Base-by-base conservation (phyloP, 2,888 invertebrate genomes). In the Acronicta aceris region DNA sequence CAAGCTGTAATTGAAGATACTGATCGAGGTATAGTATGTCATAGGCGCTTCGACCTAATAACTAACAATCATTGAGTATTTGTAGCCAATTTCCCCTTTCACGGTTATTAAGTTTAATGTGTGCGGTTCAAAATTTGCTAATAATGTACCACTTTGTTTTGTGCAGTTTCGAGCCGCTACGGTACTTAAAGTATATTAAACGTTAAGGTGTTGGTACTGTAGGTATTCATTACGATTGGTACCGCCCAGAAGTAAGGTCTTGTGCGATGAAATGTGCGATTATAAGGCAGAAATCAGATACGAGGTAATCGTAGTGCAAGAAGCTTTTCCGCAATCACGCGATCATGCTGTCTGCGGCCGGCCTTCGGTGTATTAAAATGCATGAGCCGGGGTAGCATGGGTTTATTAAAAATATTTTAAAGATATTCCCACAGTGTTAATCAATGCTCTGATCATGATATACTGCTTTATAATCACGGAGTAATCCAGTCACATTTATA, bases 381-480 rank as follows among this genome's bases (percentile, higher is more conserved):
- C 54, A 51, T 47, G 27, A 60, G 43, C 47, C 40, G 51, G 43
- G 41, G 55, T 60, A 59, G 60, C 17, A 9, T 25, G 12, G 46
- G 59, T 65, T 60, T 63, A 71, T 61, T 74, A 73, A 79, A 76
- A 80, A 76, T 77, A 68, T 56, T 75, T 71, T 72, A 71, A 73
- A 78, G 80, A 85, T 83, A 82, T 85, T 88, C 86, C 83, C 87
- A 88, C 84, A 86, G 84, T 81, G 82, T 81, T 89, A 89, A 92
- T 91, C 86, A 84, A 80, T 79, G 76, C 81, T 79, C 83, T 87
- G 83, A 91, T 88, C 85, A 84, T 88, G 89, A 91, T 89, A 83
- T 87, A 92, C 82, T 82, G 82, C 81, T 88, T 90, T 89, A 91
- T 91, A 89, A 91, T 90, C 91, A 88, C 81, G 84, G 81, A 88